Percentiles rank a stretch among this genome's conserved stretches.
phyloP scores from a whole-genome alignment of 2,797 vertebrate species.

The Trachops cirrhosus region DNA sequence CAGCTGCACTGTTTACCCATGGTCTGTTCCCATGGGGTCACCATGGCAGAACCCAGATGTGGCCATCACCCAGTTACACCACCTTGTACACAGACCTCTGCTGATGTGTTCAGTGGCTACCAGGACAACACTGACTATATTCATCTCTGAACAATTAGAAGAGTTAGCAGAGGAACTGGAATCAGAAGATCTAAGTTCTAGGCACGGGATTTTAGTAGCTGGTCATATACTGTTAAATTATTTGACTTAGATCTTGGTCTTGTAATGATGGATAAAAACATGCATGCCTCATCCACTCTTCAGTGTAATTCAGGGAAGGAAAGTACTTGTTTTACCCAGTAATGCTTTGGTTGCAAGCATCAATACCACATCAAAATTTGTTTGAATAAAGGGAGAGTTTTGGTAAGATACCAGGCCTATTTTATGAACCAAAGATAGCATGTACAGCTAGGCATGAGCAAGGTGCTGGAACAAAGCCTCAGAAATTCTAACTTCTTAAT shows the following conservation, averaged over 20 bases:
- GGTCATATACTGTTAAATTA: not conserved
- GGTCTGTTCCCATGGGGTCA: not conserved
- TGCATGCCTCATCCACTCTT: not conserved
- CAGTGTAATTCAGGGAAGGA: not conserved
- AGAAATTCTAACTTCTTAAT: not conserved
- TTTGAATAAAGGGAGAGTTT: not conserved
- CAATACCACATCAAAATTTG: not conserved
- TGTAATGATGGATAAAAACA: slow-evolving; percentile 13
- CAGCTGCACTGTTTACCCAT: not conserved
- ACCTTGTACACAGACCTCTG: not conserved
- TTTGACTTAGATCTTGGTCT: slow-evolving; percentile 5
- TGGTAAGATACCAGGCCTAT: not conserved
- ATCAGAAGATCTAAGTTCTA: not conserved
- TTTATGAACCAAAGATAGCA: not conserved
- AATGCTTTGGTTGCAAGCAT: not conserved
- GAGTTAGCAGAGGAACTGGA: not conserved
- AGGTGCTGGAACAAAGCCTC: not conserved
- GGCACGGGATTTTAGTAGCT: not conserved
- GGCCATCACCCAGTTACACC: not conserved
- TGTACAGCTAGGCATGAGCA: not conserved
- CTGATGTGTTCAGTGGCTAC: not conserved
- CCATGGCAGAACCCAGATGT: not conserved
- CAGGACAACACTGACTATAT: not conserved
- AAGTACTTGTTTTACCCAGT: not conserved
- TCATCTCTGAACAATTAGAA: not conserved